Base-by-base conservation (phyloP, 2,888 invertebrate genomes). In the Lasius fuliginosus region DNA sequence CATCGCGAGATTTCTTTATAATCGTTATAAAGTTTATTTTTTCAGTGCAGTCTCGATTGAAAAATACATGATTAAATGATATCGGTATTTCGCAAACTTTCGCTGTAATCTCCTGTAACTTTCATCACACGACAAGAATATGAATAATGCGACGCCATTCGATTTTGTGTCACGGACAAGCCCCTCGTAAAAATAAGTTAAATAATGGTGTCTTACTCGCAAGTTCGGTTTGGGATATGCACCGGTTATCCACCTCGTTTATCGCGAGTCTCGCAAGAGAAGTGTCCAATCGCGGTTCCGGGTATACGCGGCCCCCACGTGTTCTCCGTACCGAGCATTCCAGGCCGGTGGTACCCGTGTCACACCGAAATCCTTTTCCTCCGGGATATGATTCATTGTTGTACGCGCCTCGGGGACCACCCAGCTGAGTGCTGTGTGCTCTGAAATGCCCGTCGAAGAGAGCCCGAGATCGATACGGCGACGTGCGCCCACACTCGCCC, bases 351-450 rank as follows among this genome's bases (percentile, higher is more conserved):
- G 85, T 85, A 82, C 90, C 36, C 84, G 86, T 91, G 93, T 92
- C 92, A 89, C 87, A 89, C 86, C 86, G 88, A 88, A 85, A 87
- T 88, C 89, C 87, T 90, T 93, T 92, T 89, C 88, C 89, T 83
- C 87, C 87, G 86, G 86, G 86, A 83, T 91, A 93, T 93, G 93
- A 94, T 94, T 94, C 93, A 94, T 94, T 93, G 91, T 91, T 89
- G 91, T 91, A 88, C 87, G 86, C 86, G 86, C 83, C 60, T 86
- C 87, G 83, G 75, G 90, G 94, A 94, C 94, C 94, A 94, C 94
- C 94, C 94, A 93, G 92, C 60, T 0, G 56, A 88, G 91, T 88
- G 92, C 91, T 91, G 86, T 90, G 92, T 91, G 92, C 92, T 92
- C 92, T 89, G 93, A 91, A 92, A 92, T 90, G 90, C 89, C 91